Evolutionary conservation across 2,113 vertebrate genomes (phyloP).

Genomic region (Sylvilagus bachmani): DNA sequence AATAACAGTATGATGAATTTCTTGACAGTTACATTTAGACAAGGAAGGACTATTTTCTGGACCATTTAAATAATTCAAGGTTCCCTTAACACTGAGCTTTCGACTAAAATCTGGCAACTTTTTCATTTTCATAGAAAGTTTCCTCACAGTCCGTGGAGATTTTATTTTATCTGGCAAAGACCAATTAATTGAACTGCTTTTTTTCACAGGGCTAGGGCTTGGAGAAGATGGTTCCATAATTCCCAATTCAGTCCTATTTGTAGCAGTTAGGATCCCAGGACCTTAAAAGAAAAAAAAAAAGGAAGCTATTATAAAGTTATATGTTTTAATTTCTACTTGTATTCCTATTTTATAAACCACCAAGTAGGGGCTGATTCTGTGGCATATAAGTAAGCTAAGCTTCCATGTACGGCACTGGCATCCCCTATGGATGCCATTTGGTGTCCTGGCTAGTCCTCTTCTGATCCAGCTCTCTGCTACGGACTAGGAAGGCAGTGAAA

Average conservation of each 20-base stretch:
- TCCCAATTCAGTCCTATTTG: slow-evolving; percentile 84
- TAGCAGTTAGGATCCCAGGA: slow-evolving; percentile 79
- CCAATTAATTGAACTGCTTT: slow-evolving; percentile 96
- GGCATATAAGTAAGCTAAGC: too few relatives aligned
- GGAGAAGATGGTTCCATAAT: slow-evolving; percentile 91
- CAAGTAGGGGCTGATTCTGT: background rate
- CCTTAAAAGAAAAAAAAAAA: slow-evolving; percentile 81
- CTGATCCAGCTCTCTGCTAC: too few relatives aligned
- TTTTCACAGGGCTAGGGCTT: slow-evolving; percentile 95
- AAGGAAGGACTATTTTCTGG: slow-evolving; percentile 82
- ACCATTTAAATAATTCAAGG: slow-evolving; percentile 84
- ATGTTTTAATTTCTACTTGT: background rate
- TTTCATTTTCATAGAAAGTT: slow-evolving; percentile 99
- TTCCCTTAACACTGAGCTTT: slow-evolving; percentile 95
- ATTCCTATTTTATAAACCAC: slow-evolving; percentile 27
- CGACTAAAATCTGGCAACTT: slow-evolving; percentile 97
- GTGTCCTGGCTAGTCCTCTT: too few relatives aligned
- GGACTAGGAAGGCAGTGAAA: too few relatives aligned
- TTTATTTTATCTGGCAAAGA: slow-evolving; percentile 99
- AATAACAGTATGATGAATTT: slow-evolving; percentile 85
- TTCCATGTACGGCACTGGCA: too few relatives aligned
- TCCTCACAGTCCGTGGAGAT: slow-evolving; percentile 97
- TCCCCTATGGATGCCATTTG: too few relatives aligned
- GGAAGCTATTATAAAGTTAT: background rate
- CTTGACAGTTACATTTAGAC: slow-evolving; percentile 85